Evolutionary conservation across 2,797 vertebrate species (phyloP), one percentile per base, ranked within the genome.

Genomic region (Xiphorhynchus erythropygius): DNA sequence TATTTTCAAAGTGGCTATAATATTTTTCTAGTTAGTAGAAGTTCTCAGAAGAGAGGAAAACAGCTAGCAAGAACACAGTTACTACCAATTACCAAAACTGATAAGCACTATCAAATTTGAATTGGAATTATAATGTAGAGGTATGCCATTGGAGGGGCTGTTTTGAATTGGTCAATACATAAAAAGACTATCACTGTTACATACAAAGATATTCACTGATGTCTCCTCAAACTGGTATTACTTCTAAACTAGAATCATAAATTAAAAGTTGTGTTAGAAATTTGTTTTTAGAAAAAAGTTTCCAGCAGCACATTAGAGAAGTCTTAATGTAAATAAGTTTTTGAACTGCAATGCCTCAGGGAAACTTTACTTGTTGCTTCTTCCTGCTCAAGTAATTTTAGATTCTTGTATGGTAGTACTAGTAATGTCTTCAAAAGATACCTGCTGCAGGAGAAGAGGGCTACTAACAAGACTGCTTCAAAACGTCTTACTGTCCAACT

Each of bases 1-100:
- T 90, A 80, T 23, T 93, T 95, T 78, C 18, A 30, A 90, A 87
- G n/a, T 53, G 7, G 9, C 24, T 60, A 27, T 28, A 83, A 12
- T 49, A 50, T 71, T 90, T 82, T 85, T 50, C 49, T 56, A 56
- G 44, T 81, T 35, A 75, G 73, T 46, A 4, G 18, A 59, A 81
- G 27, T 53, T 79, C 37, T 44, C 42, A 37, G 17, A 85, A 59
- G 14, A 93, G 13, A 53, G 17, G 49, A 53, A 71, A 62, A 53
- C 4, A 63, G 17, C n/a, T 56, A 7, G 0, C 39, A 60, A 57
- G 30, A 81, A 63, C 28, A 49, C 10, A 50, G 33, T 35, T 80
- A 62, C 30, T 62, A 56, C 16, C 16, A 37, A 47, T 60, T 63
- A 65, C 42, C n/a, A 78, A 50, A 93, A 73, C 30, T 37, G 27